These are phyloP conservation scores for Steinernema hermaphroditum DNA, from an alignment of 2,888 invertebrate genomes.

Conservation along the genomic window DNA sequence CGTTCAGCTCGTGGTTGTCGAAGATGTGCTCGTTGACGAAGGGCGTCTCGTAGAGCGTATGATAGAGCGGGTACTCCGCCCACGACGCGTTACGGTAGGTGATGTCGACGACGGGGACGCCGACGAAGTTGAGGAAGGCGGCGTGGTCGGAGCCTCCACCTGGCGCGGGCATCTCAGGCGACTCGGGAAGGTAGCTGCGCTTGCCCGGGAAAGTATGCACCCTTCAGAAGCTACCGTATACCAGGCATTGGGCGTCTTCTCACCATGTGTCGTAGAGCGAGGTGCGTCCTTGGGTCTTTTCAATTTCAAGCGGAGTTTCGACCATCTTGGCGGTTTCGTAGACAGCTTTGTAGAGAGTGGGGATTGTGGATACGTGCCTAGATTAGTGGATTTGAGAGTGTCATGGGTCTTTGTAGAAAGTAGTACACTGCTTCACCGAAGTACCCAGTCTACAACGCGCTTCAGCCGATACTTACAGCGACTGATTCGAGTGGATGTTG, in stretches of 20 bases:
- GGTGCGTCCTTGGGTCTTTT: constrained; percentile 38
- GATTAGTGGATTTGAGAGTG: constrained; percentile 35
- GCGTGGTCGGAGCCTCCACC: constrained; percentile 70
- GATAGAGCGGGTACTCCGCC: constrained; percentile 62
- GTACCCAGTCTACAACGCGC: too few species aligned
- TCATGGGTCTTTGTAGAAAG: too few species aligned
- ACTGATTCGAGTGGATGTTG: constrained; percentile 57
- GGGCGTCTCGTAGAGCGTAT: constrained; percentile 65
- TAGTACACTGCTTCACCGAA: too few species aligned
- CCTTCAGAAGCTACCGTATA: not conserved
- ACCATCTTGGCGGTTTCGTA: constrained; percentile 67
- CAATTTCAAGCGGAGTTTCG: constrained; percentile 48
- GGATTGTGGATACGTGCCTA: constrained; percentile 60
- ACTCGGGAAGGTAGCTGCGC: constrained; percentile 33
- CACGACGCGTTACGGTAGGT: constrained; percentile 53
- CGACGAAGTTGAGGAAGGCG: constrained; percentile 68
- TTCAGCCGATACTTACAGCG: constrained; percentile 60
- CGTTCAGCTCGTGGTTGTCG: constrained; percentile 55
- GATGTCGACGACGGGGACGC: constrained; percentile 69
- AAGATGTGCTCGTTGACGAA: constrained; percentile 63
- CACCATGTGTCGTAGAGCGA: constrained; percentile 64
- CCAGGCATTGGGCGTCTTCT: not conserved
- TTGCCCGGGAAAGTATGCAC: constrained; percentile 32
- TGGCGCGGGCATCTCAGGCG: constrained; percentile 53
- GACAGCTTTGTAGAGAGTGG: constrained; percentile 66